Percentiles rank a stretch among this genome's conserved stretches.
Evolutionary conservation across 2,113 vertebrate genomes (phyloP).

Genomic region (Hemicordylus capensis): DNA sequence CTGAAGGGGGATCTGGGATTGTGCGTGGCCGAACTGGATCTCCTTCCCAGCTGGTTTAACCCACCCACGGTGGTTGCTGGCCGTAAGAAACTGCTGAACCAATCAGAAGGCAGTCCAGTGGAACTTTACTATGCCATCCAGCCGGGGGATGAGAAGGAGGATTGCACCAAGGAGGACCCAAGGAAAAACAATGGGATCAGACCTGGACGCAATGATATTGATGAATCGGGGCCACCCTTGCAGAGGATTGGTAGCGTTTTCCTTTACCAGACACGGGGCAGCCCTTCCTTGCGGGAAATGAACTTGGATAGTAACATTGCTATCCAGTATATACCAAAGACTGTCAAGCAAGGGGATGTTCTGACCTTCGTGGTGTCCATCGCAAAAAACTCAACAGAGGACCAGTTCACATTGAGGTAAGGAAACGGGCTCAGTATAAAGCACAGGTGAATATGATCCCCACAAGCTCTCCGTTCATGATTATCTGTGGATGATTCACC

Average conservation of each 20-base stretch:
- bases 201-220: conserved; percentile 66
- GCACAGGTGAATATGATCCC: not conserved
- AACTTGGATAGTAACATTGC: conserved; percentile 83
- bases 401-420: conserved; percentile 92
- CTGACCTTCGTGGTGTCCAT: conserved; percentile 87
- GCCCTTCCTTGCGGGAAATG: conserved; percentile 79
- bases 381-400: conserved; percentile 80
- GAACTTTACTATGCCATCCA: conserved; percentile 89
- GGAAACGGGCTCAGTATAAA: not conserved
- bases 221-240: conserved; percentile 83
- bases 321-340: conserved; percentile 81
- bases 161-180: conserved; percentile 68
- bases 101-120: conserved; percentile 80
- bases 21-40: conserved; percentile 85
- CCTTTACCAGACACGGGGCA: conserved; percentile 81
- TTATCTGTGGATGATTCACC: no score
- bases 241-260: conserved; percentile 90
- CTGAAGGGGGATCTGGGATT: conserved; percentile 81
- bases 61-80: conserved; percentile 77
- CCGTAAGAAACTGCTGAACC: conserved; percentile 74
- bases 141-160: conserved; percentile 63
- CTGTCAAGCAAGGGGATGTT: conserved; percentile 82
- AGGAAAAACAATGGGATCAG: conserved; percentile 63
- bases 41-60: conserved; percentile 82
- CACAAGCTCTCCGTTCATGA: not conserved